Percentiles rank a stretch among this genome's conserved stretches.
Evolutionary conservation across 2,113 vertebrate species (phyloP).

Genomic region (Microcebus jonahi): DNA sequence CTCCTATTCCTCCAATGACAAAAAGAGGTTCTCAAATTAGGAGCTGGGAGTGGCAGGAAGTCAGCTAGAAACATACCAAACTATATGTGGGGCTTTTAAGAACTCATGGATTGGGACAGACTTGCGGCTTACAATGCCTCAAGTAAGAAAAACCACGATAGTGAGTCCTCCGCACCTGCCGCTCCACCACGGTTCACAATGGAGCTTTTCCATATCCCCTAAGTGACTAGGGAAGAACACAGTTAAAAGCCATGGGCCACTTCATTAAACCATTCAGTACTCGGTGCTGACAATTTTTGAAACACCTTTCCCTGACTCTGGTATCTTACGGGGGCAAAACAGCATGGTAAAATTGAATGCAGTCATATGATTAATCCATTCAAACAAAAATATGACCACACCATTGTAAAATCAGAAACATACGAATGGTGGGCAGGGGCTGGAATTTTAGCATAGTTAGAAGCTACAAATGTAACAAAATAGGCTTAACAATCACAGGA

Average conservation of each 20-base stretch:
- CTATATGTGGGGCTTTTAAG: not conserved
- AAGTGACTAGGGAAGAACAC: not conserved
- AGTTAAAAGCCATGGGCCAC: not conserved
- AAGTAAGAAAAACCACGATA: not conserved
- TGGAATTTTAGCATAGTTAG: not conserved
- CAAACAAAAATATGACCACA: not conserved
- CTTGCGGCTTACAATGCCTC: not conserved
- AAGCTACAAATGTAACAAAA: conserved; percentile 12
- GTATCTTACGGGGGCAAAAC: not conserved
- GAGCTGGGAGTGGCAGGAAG: not conserved
- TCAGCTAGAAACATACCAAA: not conserved
- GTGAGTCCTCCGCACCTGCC: not conserved
- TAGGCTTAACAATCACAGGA: not conserved
- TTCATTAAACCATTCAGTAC: conserved; percentile 10
- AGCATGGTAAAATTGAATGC: not conserved
- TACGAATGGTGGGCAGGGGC: not conserved
- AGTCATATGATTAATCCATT: not conserved
- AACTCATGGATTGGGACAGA: not conserved
- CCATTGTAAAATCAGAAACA: conserved; percentile 2
- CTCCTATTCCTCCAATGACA: not conserved
- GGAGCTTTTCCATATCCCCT: not conserved
- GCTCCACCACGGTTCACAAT: not conserved
- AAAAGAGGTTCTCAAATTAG: not conserved
- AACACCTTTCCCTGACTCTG: not conserved
- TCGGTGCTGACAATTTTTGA: not conserved